Percentiles rank a stretch among this genome's conserved stretches.
Evolutionary conservation across 2,888 invertebrate species (phyloP).

Genomic region (Spodoptera exigua): DNA sequence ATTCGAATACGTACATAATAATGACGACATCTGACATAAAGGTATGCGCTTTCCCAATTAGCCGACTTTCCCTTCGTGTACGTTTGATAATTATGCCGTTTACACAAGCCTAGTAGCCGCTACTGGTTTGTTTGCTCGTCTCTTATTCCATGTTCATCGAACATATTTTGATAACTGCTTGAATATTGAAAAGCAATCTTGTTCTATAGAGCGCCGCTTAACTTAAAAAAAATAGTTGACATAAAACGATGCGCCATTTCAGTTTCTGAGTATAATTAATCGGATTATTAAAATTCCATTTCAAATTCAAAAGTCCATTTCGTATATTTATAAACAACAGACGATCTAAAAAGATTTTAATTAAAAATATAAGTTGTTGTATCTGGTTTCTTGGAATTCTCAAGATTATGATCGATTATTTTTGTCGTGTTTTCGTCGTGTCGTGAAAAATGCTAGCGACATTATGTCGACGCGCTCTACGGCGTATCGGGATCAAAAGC

Average conservation of each 20-base stretch:
- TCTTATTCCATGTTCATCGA: slow-evolving; percentile 48
- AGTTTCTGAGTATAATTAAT: slow-evolving; percentile 52
- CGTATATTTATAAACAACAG: slow-evolving; percentile 49
- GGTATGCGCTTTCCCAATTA: slow-evolving; percentile 72
- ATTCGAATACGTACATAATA: slow-evolving; percentile 38
- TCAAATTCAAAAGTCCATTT: slow-evolving; percentile 41
- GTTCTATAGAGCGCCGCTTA: no score
- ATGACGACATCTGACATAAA: slow-evolving; percentile 57
- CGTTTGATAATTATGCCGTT: slow-evolving; percentile 72
- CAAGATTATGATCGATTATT: slow-evolving; percentile 86
- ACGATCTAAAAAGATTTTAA: slow-evolving; percentile 60
- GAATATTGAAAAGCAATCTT: slow-evolving; percentile 26
- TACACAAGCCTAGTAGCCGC: slow-evolving; percentile 71
- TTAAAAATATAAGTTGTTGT: slow-evolving; percentile 66
- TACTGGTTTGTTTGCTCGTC: slow-evolving; percentile 72
- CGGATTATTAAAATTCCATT: slow-evolving; percentile 49
- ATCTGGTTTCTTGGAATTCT: slow-evolving; percentile 76
- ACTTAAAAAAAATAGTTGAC: no score
- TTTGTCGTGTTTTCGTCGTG: slow-evolving; percentile 80
- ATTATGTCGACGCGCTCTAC: slow-evolving; percentile 79
- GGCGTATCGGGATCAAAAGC: slow-evolving; percentile 86
- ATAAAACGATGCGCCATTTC: slow-evolving; percentile 30
- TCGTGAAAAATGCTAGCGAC: slow-evolving; percentile 81
- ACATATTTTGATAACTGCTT: slow-evolving; percentile 43
- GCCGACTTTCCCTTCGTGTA: slow-evolving; percentile 69